Percentiles rank a stretch among this genome's conserved stretches.
These are phyloP conservation scores for Patella caerulea DNA, from an alignment of 2,888 invertebrate species.

Conservation along the genomic window DNA sequence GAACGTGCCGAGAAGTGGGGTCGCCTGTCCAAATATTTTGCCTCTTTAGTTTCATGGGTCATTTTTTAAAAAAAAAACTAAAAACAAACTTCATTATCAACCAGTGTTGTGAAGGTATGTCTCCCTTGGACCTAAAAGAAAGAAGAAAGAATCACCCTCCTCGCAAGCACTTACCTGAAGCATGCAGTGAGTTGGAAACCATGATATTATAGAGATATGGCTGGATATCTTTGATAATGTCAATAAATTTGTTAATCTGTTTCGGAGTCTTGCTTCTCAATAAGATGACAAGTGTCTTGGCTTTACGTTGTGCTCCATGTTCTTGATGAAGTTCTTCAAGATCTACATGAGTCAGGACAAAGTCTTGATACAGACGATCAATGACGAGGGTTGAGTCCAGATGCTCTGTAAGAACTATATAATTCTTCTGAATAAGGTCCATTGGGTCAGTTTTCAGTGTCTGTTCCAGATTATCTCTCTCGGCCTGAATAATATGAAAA, in stretches of 20 bases:
- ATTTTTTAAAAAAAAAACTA: too few species aligned
- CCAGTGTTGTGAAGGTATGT: too few species aligned
- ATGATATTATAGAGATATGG: conserved; percentile 1
- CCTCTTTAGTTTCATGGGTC: too few species aligned
- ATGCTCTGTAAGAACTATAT: background rate
- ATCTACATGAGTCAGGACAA: background rate
- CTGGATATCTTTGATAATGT: background rate
- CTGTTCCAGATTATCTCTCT: background rate
- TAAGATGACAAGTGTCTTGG: background rate
- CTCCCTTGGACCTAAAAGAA: too few species aligned
- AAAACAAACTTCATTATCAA: too few species aligned
- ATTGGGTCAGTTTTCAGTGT: background rate
- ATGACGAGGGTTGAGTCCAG: background rate
- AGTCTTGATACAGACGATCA: background rate
- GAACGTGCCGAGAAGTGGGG: too few species aligned
- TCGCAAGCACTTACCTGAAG: background rate
- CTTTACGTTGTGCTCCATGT: background rate
- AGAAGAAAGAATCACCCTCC: too few species aligned
- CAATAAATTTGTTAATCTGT: background rate
- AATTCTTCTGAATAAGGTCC: conserved; percentile 4
- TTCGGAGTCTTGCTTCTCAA: background rate
- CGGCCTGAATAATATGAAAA: too few species aligned
- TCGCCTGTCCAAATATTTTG: too few species aligned
- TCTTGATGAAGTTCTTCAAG: background rate
- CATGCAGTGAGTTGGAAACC: background rate